A percentile compares a stretch with the other conserved stretches of the same genome.
These are phyloP conservation scores for Drosophila bocki DNA, from an alignment of 1,140 invertebrate genomes.

Conservation along the genomic window DNA sequence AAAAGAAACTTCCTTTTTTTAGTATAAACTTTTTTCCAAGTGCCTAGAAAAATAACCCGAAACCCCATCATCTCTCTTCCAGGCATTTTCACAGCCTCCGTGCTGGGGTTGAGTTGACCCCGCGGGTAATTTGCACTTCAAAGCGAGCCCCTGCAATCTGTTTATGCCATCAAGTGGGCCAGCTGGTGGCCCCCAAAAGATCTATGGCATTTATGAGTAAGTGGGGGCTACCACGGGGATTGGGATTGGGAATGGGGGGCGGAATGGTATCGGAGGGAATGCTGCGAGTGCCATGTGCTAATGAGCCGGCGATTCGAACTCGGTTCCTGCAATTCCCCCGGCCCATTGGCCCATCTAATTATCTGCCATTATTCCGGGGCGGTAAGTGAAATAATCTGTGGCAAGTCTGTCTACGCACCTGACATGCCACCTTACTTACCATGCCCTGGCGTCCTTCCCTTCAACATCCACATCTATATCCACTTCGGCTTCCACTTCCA, in stretches of 20 bases:
- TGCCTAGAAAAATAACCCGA: conserved; percentile 13
- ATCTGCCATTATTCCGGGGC: conserved; percentile 48
- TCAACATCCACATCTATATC: background rate
- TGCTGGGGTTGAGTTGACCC: conserved; percentile 72
- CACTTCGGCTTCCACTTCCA: conserved; percentile 6
- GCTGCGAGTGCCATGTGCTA: conserved; percentile 58
- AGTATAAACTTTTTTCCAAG: background rate
- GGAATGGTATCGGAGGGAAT: conserved; percentile 5
- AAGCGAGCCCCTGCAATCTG: conserved; percentile 70
- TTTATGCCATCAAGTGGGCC: conserved; percentile 79
- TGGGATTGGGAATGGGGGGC: background rate
- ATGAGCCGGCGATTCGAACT: conserved; percentile 57
- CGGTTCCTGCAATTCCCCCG: background rate
- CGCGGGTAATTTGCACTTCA: conserved; percentile 83
- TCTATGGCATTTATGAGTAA: conserved; percentile 81
- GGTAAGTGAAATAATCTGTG: conserved; percentile 62
- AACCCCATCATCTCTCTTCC: conserved; percentile 4
- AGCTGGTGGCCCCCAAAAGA: conserved; percentile 71
- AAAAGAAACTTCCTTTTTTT: background rate
- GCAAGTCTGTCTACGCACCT: conserved; percentile 63
- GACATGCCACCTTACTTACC: conserved; percentile 36
- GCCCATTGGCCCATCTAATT: conserved; percentile 34
- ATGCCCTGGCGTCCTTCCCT: background rate
- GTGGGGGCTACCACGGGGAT: conserved; percentile 16
- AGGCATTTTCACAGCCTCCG: conserved; percentile 13